Conservation (phyloP, 2,113 vertebrate species). For the Osmerus mordax region DNA sequence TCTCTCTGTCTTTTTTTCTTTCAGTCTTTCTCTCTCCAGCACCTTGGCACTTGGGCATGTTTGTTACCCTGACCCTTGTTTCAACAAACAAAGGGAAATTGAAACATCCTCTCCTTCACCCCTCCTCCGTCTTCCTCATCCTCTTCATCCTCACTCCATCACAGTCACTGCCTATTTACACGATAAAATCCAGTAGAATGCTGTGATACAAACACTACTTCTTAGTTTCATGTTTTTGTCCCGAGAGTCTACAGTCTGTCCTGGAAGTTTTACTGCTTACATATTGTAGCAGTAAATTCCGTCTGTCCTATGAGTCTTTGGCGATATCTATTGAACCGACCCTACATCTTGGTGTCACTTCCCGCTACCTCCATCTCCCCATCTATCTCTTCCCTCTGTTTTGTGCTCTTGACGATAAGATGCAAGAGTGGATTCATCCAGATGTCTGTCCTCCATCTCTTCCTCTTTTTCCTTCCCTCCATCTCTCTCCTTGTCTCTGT, state of each 20-base stretch:
- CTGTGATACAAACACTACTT: too few relatives aligned
- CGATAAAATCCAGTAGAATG: too few relatives aligned
- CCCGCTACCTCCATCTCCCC: neutral
- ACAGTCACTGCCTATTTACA: too few relatives aligned
- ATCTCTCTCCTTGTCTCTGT: neutral
- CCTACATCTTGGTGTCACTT: too few relatives aligned
- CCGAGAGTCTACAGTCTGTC: too few relatives aligned
- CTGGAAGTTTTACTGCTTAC: too few relatives aligned
- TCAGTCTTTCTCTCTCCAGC: neutral
- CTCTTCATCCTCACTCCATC: neutral
- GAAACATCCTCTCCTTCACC: neutral
- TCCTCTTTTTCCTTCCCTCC: conserved; percentile 1
- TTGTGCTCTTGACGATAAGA: too few relatives aligned
- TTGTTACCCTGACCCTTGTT: neutral
- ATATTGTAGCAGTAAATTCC: too few relatives aligned
- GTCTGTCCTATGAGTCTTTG: too few relatives aligned
- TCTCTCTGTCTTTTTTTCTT: neutral
- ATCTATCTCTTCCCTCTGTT: neutral
- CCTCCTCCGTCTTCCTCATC: neutral
- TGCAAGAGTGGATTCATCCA: too few relatives aligned
- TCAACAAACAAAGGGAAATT: neutral
- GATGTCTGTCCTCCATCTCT: neutral
- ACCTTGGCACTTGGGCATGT: neutral
- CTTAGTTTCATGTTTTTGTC: too few relatives aligned
- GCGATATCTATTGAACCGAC: too few relatives aligned